These are phyloP conservation scores for Campylomormyrus numenius DNA, from an alignment of 2,113 vertebrate species.

Conservation along the genomic window DNA sequence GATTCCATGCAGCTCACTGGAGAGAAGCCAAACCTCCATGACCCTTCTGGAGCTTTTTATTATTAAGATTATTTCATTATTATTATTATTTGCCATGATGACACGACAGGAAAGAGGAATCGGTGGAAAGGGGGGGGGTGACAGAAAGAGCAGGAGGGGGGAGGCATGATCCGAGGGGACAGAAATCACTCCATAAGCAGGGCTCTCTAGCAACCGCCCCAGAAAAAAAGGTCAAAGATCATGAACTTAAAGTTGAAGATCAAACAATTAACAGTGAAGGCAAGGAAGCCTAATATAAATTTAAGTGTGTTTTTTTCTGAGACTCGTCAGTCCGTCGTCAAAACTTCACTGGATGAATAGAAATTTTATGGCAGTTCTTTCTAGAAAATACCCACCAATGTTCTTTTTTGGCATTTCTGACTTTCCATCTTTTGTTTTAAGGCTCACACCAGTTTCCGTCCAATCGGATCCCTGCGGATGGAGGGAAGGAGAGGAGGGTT, in stretches of 20 bases:
- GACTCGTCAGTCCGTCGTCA: slow-evolving; percentile 86
- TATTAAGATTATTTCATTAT: background rate
- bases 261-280: slow-evolving; percentile 68
- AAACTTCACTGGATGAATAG: slow-evolving; percentile 97
- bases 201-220: background rate
- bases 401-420: slow-evolving; percentile 48
- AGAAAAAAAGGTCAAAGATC: slow-evolving; percentile 54
- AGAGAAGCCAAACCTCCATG: slow-evolving; percentile 60
- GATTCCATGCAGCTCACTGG: slow-evolving; percentile 55
- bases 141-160: slow-evolving; percentile 59
- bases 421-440: slow-evolving; percentile 40
- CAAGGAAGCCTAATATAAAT: slow-evolving; percentile 19
- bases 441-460: slow-evolving; percentile 14
- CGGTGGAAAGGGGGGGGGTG: slow-evolving; percentile 3
- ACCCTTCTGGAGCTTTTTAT: slow-evolving; percentile 66
- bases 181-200: slow-evolving; percentile 47
- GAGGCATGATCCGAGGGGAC: slow-evolving; percentile 26
- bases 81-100: slow-evolving; percentile 22
- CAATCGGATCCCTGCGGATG: background rate
- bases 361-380: slow-evolving; percentile 98
- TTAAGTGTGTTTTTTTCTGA: slow-evolving; percentile 64
- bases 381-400: slow-evolving; percentile 68
- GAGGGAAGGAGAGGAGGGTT: background rate
- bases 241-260: slow-evolving; percentile 69
- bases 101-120: slow-evolving; percentile 48